phyloP scores from a whole-genome alignment of 2,113 vertebrate genomes.

The Lepisosteus osseus region DNA sequence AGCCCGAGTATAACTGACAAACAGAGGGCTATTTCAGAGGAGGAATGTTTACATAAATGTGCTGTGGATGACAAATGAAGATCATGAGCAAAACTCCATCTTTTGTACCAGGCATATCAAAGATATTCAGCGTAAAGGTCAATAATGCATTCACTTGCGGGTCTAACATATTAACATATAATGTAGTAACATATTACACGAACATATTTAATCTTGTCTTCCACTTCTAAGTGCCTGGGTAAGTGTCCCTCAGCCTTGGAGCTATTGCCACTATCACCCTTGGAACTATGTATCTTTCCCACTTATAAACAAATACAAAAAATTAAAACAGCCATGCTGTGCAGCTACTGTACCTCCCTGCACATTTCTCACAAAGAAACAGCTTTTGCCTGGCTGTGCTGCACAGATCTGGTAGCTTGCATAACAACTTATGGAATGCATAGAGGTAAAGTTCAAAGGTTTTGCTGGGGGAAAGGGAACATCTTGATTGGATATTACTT shows the following conservation, averaged over 20 bases:
- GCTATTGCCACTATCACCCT: slow-evolving; percentile 62
- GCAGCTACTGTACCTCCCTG: neutral
- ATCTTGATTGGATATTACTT: too few relatives aligned
- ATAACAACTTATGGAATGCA: neutral
- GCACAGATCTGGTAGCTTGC: neutral
- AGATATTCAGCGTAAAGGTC: too few relatives aligned
- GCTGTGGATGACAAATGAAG: too few relatives aligned
- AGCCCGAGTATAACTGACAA: too few relatives aligned
- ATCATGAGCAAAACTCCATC: too few relatives aligned
- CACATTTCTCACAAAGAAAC: neutral
- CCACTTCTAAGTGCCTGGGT: slow-evolving; percentile 64
- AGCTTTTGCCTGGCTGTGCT: neutral
- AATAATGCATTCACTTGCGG: neutral
- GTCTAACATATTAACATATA: neutral
- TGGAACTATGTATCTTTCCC: slow-evolving; percentile 56
- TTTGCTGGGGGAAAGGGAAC: too few relatives aligned
- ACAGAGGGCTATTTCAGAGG: too few relatives aligned
- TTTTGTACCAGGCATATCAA: too few relatives aligned
- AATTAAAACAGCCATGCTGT: too few relatives aligned
- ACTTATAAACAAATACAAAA: slow-evolving; percentile 23
- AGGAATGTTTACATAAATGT: too few relatives aligned
- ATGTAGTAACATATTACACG: slow-evolving; percentile 26
- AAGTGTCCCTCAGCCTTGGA: slow-evolving; percentile 64
- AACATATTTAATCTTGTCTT: slow-evolving; percentile 66
- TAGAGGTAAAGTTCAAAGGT: too few relatives aligned